Conservation (phyloP, 2,797 vertebrate species). For the Vespertilio murinus region DNA sequence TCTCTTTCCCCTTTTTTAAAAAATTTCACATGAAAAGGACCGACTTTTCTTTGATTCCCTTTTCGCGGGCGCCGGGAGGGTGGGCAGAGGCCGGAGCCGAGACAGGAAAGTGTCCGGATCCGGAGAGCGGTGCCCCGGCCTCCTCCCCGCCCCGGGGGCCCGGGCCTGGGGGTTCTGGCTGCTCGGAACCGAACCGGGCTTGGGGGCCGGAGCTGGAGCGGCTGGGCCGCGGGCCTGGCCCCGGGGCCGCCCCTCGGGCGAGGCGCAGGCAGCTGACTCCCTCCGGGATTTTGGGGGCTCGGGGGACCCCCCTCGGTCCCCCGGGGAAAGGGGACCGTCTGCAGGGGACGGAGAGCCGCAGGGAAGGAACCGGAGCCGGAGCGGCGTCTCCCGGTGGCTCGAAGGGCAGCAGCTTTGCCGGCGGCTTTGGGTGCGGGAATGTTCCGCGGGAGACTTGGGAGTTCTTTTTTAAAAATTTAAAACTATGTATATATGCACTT, state of each 20-base stretch:
- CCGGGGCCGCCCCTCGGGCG: not conserved
- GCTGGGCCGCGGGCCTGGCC: not conserved
- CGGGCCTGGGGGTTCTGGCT: not conserved
- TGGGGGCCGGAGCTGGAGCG: not conserved
- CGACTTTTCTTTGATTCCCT: too few relatives aligned
- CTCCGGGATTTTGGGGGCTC: too few relatives aligned
- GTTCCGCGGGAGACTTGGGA: not conserved
- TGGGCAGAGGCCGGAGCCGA: too few relatives aligned
- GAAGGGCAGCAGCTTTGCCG: not conserved
- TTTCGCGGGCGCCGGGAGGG: too few relatives aligned
- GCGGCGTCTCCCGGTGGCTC: too few relatives aligned
- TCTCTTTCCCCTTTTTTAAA: not conserved
- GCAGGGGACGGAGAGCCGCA: too few relatives aligned
- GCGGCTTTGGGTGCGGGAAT: not conserved
- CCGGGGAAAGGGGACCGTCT: not conserved
- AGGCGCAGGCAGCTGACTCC: not conserved
- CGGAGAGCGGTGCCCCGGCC: too few relatives aligned
- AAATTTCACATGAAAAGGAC: too few relatives aligned
- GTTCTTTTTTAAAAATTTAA: conserved; percentile 2
- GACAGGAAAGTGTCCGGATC: too few relatives aligned
- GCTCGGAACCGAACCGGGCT: not conserved
- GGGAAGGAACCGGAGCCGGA: too few relatives aligned
- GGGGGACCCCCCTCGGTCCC: too few relatives aligned
- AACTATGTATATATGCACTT: too few relatives aligned
- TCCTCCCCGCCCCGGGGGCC: not conserved